Evolutionary conservation across 2,888 invertebrate genomes (phyloP), one percentile per base, ranked within the genome.

Genomic region (Lepeophtheirus nordmannii): DNA sequence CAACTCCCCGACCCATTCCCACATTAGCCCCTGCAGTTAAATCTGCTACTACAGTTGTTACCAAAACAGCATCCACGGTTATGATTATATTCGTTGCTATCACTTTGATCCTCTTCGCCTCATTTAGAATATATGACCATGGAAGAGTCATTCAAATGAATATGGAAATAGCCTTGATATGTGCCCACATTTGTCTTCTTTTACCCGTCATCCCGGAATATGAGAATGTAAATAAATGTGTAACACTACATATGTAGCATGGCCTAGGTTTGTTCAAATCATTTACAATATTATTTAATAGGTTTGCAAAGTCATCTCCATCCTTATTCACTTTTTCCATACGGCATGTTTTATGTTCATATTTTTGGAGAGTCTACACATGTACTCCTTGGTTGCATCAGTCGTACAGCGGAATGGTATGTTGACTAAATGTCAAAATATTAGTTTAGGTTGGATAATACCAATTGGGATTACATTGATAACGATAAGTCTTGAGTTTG

Each of bases 101-200:
- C 41, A 67, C 69, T 7, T 64, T 70, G 23, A 37, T 67, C 0
- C 59, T 72, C 41, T 72, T 72, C 65, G 64, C 64, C 17, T 17
- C 37, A n/a, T 57, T 64, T 20, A 65, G 72, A 40, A 68, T 72
- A 40, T 72, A 72, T 68, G 71, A 72, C 1, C 68, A 70, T 1
- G 72, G 72, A 59, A 67, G 72, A 7, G 69, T 73, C 10, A 73
- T 73, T 59, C 73, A 73, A 67, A 73, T 73, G 73, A 72, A 72
- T 67, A 72, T 72, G 72, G 73, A 73, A 67, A 70, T 73, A 8
- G 71, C 73, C n/a, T 67, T 73, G 17, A 63, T 72, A 1, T 57
- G 68, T 17, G 72, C 72, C 10, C 73, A 73, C 67, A 62, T 70
- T 53, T 68, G 72, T 30, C 70, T 73, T 0, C 67, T 73, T n/a